These are phyloP conservation scores for Columbina picui DNA, from an alignment of 2,113 vertebrate genomes.

Conservation along the genomic window DNA sequence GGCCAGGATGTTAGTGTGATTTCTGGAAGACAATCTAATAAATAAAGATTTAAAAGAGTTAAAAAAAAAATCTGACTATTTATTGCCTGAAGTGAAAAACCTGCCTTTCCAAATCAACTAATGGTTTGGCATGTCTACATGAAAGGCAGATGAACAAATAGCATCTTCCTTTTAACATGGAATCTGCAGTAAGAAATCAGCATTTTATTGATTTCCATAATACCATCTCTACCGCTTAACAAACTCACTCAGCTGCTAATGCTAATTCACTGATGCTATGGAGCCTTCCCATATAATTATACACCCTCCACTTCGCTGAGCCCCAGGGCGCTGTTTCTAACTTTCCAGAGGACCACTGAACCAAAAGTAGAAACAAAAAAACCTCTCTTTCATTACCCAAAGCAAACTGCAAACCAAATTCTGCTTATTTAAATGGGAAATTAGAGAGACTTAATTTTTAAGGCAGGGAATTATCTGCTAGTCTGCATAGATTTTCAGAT, in stretches of 20 bases:
- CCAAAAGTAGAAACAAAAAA: neutral
- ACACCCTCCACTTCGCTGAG: neutral
- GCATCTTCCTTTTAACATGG: neutral
- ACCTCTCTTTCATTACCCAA: neutral
- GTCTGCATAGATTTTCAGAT: neutral
- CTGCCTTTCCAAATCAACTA: conserved; percentile 35
- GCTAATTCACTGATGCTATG: conserved; percentile 33
- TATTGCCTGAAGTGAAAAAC: neutral
- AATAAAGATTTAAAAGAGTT: neutral
- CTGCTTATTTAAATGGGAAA: conserved; percentile 20
- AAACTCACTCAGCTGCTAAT: conserved; percentile 46
- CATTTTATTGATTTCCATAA: conserved; percentile 64
- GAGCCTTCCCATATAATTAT: conserved; percentile 44
- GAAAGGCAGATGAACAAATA: conserved; percentile 36
- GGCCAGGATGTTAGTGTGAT: neutral
- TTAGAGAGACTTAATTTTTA: neutral
- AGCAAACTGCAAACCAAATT: conserved; percentile 4
- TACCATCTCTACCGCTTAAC: conserved; percentile 24
- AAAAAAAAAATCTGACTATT: neutral
- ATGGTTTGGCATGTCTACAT: neutral
- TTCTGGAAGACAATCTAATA: neutral
- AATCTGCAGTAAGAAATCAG: conserved; percentile 29
- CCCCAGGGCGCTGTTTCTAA: conserved; percentile 19
- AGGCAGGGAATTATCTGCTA: neutral
- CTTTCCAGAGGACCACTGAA: conserved; percentile 58